A percentile compares a stretch with the other conserved stretches of the same genome.
Evolutionary conservation across 2,888 invertebrate species (phyloP).

Genomic region (Lasioglossum oenotherae): DNA sequence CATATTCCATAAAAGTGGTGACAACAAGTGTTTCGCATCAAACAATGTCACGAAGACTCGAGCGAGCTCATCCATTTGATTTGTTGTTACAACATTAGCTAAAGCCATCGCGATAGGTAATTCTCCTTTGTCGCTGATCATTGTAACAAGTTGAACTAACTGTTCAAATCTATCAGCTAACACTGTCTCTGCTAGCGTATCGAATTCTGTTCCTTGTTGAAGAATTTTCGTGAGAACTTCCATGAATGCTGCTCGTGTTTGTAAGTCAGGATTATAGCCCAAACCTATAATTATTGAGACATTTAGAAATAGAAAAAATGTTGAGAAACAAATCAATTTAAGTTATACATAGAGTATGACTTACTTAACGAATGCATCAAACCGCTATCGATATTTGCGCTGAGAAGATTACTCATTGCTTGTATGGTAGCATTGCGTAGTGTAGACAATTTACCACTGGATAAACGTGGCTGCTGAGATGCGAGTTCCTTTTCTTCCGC

Average conservation of each 20-base stretch:
- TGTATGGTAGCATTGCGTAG: slow-evolving; percentile 97
- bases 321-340: not conserved
- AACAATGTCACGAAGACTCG: slow-evolving; percentile 98
- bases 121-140: slow-evolving; percentile 99
- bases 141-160: slow-evolving; percentile 97
- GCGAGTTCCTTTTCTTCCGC: slow-evolving; percentile 90
- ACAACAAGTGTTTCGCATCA: slow-evolving; percentile 97
- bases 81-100: slow-evolving; percentile 97
- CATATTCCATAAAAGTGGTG: slow-evolving; percentile 98
- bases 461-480: slow-evolving; percentile 87
- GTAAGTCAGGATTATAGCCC: slow-evolving; percentile 98
- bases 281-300: slow-evolving; percentile 87
- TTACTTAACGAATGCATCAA: slow-evolving; percentile 98
- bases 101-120: slow-evolving; percentile 99
- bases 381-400: slow-evolving; percentile 99
- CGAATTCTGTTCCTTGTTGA: slow-evolving; percentile 99
- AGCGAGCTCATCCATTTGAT: slow-evolving; percentile 99
- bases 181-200: slow-evolving; percentile 98
- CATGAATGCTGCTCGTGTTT: slow-evolving; percentile 99
- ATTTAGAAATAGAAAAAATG: not conserved
- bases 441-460: slow-evolving; percentile 91
- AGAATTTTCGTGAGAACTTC: slow-evolving; percentile 98
- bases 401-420: slow-evolving; percentile 98
- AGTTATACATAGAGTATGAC: slow-evolving; percentile 23
- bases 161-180: slow-evolving; percentile 98